Evolutionary conservation across 2,888 invertebrate genomes (phyloP).

Genomic region (Lymantria dispar): DNA sequence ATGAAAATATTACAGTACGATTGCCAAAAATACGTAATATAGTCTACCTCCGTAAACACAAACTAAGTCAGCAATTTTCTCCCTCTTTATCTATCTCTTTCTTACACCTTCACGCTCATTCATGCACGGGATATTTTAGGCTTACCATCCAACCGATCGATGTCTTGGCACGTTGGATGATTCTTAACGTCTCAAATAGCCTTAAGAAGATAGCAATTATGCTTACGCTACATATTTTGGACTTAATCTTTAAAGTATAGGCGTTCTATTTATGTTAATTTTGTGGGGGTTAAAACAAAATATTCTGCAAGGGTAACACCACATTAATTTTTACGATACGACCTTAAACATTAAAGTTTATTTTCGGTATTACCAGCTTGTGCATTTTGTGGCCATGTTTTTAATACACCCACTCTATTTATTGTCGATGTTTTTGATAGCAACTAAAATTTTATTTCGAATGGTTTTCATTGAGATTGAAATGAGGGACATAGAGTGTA

Average conservation of each 20-base stretch:
- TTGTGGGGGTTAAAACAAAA: conserved; percentile 39
- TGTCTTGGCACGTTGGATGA: conserved; percentile 7
- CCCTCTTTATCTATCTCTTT: conserved; percentile 2
- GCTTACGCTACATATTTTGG: conserved; percentile 24
- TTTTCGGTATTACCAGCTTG: conserved; percentile 36
- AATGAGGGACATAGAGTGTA: too few species aligned
- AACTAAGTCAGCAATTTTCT: not conserved
- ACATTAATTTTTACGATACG: conserved; percentile 50
- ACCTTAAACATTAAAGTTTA: conserved; percentile 42
- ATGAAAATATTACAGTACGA: too few species aligned
- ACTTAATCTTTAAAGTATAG: conserved; percentile 31
- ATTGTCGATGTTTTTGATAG: conserved; percentile 18
- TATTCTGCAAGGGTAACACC: conserved; percentile 43
- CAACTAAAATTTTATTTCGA: conserved; percentile 1
- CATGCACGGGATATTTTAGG: not conserved
- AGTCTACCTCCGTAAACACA: not conserved
- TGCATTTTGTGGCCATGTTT: conserved; percentile 35
- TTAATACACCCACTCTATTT: conserved; percentile 28
- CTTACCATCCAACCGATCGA: conserved; percentile 3
- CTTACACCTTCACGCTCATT: conserved; percentile 2
- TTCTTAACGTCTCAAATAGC: conserved; percentile 8
- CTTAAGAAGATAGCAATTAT: conserved; percentile 16
- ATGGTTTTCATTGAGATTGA: not conserved
- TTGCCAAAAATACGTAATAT: not conserved
- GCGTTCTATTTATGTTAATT: conserved; percentile 46